Evolutionary conservation across 2,113 vertebrate genomes (phyloP).

Genomic region (Gnathonemus echidnorhynchus): DNA sequence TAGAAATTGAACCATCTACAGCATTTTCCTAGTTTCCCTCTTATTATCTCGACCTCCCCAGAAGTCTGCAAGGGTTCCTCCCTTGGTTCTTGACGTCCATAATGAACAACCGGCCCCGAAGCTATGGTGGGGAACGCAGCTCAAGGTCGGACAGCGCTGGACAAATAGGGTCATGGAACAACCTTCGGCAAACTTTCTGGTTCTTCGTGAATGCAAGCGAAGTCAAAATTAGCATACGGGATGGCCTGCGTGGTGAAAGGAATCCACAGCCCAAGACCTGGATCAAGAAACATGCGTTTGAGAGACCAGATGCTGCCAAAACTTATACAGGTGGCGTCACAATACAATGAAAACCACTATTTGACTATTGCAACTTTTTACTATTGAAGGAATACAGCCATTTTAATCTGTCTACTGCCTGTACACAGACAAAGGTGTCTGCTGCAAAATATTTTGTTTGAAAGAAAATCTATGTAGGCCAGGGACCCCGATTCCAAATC

Average conservation of each 20-base stretch:
- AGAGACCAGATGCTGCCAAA: background rate
- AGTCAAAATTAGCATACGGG: background rate
- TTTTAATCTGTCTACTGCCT: background rate
- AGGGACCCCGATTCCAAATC: no score
- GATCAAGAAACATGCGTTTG: background rate
- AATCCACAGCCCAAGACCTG: no score
- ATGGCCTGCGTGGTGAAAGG: background rate
- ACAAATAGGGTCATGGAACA: background rate
- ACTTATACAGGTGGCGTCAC: background rate
- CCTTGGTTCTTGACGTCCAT: background rate
- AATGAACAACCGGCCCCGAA: background rate
- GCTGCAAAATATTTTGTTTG: background rate
- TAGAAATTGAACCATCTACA: background rate
- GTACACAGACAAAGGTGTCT: background rate
- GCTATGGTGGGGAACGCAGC: background rate
- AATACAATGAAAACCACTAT: slow-evolving; percentile 9
- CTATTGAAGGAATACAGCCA: background rate
- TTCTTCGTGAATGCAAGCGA: background rate
- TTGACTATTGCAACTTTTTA: background rate
- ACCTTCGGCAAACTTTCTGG: background rate
- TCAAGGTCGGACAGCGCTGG: background rate
- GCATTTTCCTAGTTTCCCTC: background rate
- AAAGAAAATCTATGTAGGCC: background rate
- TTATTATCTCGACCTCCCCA: background rate
- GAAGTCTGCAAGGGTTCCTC: background rate